phyloP scores from a whole-genome alignment of 2,888 invertebrate genomes.

The Chrysodeixis includens region DNA sequence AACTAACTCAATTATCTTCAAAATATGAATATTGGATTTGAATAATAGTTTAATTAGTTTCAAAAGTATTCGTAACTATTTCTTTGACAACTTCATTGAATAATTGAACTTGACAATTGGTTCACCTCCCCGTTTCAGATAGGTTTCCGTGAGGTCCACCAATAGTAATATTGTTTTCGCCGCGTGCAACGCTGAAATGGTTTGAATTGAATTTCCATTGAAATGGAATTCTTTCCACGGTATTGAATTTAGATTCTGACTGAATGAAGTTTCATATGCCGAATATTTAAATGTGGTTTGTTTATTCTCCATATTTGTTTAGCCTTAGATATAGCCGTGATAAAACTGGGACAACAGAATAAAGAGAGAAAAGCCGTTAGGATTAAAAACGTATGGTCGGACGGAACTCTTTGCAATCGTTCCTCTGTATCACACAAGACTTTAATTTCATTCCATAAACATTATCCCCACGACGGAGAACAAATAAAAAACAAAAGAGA shows the following conservation, averaged over 20 bases:
- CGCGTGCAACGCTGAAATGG: conserved; percentile 56
- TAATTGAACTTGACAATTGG: conserved; percentile 35
- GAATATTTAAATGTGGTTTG: conserved; percentile 45
- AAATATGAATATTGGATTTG: background rate
- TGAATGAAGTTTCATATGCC: conserved; percentile 60
- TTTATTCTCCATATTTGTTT: background rate
- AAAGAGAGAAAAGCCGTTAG: conserved; percentile 16
- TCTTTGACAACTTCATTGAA: conserved; percentile 24
- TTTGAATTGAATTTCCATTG: conserved; percentile 65
- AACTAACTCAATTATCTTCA: background rate
- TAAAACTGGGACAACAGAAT: background rate
- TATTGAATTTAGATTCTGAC: conserved; percentile 61
- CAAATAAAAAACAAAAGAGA: conserved; percentile 46
- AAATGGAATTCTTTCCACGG: conserved; percentile 64
- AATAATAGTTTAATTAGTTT: background rate
- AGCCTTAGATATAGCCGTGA: background rate
- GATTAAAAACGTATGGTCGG: background rate
- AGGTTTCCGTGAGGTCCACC: conserved; percentile 57
- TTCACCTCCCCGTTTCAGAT: conserved; percentile 31
- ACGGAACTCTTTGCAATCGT: background rate
- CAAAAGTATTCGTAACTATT: conserved; percentile 5
- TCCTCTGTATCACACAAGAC: conserved; percentile 11
- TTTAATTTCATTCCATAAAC: conserved; percentile 35
- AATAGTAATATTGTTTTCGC: conserved; percentile 60
- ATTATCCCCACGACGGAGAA: conserved; percentile 5